Evolutionary conservation across 2,888 invertebrate species (phyloP), one percentile per base, ranked within the genome.

Genomic region (Drosophila anomalata): DNA sequence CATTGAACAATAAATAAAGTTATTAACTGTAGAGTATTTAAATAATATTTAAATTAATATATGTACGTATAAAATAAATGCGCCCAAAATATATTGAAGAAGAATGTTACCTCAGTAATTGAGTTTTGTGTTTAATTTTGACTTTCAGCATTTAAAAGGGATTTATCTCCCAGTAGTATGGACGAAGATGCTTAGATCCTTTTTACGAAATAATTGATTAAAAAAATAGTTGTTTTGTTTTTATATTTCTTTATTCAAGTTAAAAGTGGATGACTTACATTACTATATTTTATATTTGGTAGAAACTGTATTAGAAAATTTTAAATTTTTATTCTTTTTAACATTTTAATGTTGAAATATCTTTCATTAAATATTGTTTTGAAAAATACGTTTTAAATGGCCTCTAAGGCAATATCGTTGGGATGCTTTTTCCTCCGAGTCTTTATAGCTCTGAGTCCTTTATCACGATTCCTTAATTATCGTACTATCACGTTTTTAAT

Each of bases 61-160:
- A 74, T 68, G 75, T 78, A 77, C 58, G 59, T 71, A 68, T 41
- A 14, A 77, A 77, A 73, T 59, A 70, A 77, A 76, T 56, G 72
- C 69, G 66, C 42, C 68, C 74, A 58, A 77, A 74, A 58, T 75
- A 63, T 75, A 50, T 67, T 70, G 39, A 58, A 67, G 52, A 51
- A 56, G 31, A n/a, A n/a, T 0, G 24, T 20, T 17, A 7, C 8
- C 5, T 36, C 11, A 12, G 1, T 52, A 8, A 11, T n/a, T 29
- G 29, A 8, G 2, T 29, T 29, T 8, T 9, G 8, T 29, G 29
- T 29, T 9, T 29, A 9, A 26, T 26, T 26, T 26, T 26, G 26
- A 29, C 29, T 29, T 29, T 29, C 29, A 29, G 9, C 29, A 8
- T 29, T 9, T 1, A 8, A 9, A 2, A 29, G 29, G 29, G 9